Evolutionary conservation across 2,797 vertebrate genomes (phyloP).

Genomic region (Cyprinella venusta): DNA sequence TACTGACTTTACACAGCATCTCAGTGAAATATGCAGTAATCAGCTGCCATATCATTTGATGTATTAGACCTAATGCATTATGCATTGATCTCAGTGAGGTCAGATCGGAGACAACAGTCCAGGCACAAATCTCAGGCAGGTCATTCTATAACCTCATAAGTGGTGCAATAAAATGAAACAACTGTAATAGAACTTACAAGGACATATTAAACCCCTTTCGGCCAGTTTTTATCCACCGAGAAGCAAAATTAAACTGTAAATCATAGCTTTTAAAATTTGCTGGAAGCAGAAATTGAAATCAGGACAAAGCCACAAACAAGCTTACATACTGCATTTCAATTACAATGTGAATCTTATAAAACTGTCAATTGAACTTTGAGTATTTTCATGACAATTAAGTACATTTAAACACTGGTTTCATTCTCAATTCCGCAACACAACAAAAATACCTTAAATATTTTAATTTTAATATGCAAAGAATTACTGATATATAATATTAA

Average conservation of each 20-base stretch:
- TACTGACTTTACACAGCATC: slow-evolving; percentile 15
- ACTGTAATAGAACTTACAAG: not conserved
- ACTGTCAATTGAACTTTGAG: not conserved
- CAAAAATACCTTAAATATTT: not conserved
- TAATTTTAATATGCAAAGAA: not conserved
- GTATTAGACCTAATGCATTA: slow-evolving; percentile 6
- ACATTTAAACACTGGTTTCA: not conserved
- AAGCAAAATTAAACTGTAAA: not conserved
- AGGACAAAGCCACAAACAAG: not conserved
- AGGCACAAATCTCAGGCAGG: slow-evolving; percentile 5
- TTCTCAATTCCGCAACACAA: not conserved
- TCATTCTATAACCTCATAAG: not conserved
- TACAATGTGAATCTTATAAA: not conserved
- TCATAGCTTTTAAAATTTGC: not conserved
- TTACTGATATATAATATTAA: too few relatives aligned
- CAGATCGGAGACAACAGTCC: slow-evolving; percentile 8
- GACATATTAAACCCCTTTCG: not conserved
- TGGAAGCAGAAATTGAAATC: not conserved
- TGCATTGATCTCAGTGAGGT: not conserved
- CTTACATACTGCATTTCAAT: not conserved
- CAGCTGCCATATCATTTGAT: not conserved
- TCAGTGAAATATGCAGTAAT: slow-evolving; percentile 4
- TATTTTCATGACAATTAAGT: not conserved
- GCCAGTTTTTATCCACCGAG: not conserved
- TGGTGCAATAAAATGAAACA: slow-evolving; percentile 7